Evolutionary conservation across 1,140 invertebrate species (phyloP), one percentile per base, ranked within the genome.

Genomic region (Drosophila sp.): DNA sequence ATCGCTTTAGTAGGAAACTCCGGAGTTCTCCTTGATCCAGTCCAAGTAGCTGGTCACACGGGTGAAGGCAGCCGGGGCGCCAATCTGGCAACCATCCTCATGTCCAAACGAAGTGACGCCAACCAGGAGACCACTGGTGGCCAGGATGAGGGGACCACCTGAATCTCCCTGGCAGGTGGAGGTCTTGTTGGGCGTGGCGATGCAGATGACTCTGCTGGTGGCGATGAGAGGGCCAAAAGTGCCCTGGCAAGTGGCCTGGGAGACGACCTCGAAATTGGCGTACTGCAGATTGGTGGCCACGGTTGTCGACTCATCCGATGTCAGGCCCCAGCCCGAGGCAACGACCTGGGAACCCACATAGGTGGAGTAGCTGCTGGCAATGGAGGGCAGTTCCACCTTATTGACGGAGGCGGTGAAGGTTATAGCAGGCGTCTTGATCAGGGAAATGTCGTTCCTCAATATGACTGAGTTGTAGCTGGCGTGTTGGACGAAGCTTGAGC

Each of bases 101-200:
- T 90, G 76, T 2, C 87, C 91, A 67, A 93, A 93, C 0, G 92
- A 93, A 23, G 83, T 91, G 8, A 93, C 77, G 7, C 93, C 93
- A 50, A 93, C 44, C 11, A 72, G 38, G 1, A 72, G 56, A 1
- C 56, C 79, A 7, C 50, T 66, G 23, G 66, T 57, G 17, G 11
- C 25, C 6, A 80, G n/a, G 10, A 79, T 70, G 61, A 81, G 7
- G 0, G 80, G 62, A 4, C 76, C 76, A 11, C 80, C 79, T 10
- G 68, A 79, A 17, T 83, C 79, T 0, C 61, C 75, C n/a, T 60
- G 62, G 44, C 76, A 84, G 29, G 64, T 68, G 23, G 76, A 72
- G 7, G 27, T 60, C 10, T 54, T 57, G 11, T 72, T 70, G 56
- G 74, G 11, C 1, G 72, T 71, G 11, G 38, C 72, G 1, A 81